These are phyloP conservation scores for Hyaena hyaena DNA, from an alignment of 2,113 vertebrate genomes.

Conservation along the genomic window DNA sequence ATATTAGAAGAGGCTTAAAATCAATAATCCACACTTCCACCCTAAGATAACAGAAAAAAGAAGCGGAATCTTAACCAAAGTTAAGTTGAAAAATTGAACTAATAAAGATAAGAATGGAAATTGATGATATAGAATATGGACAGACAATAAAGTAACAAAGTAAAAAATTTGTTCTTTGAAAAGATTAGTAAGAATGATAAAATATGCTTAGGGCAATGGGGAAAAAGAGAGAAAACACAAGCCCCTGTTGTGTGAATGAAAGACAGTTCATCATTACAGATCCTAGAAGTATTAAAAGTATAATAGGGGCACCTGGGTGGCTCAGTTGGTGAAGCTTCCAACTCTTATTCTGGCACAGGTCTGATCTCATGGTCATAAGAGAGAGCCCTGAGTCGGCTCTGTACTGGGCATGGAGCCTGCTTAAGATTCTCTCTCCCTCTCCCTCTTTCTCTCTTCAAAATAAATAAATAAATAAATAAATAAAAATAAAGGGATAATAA, in stretches of 20 bases:
- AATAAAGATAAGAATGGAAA: neutral
- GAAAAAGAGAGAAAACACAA: neutral
- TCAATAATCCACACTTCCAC: neutral
- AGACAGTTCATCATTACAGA: neutral
- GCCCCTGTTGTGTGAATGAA: neutral
- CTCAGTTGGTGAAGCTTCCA: no score
- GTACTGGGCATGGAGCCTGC: no score
- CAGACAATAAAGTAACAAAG: neutral
- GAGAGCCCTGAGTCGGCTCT: no score
- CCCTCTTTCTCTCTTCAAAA: no score
- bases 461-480: no score
- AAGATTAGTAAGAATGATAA: slow-evolving; percentile 23
- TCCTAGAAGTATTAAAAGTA: neutral
- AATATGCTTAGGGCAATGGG: neutral
- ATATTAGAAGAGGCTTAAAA: neutral
- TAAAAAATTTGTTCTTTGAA: neutral
- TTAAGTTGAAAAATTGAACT: slow-evolving; percentile 5
- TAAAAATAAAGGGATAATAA: neutral
- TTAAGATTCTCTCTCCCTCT: no score
- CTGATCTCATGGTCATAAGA: no score
- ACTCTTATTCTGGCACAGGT: no score
- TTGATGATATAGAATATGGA: neutral
- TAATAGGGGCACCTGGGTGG: neutral
- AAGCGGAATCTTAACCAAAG: slow-evolving; percentile 12
- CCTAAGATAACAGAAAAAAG: slow-evolving; percentile 5